Base-by-base conservation (phyloP, 1,140 invertebrate genomes). In the Oscheius sp. region DNA sequence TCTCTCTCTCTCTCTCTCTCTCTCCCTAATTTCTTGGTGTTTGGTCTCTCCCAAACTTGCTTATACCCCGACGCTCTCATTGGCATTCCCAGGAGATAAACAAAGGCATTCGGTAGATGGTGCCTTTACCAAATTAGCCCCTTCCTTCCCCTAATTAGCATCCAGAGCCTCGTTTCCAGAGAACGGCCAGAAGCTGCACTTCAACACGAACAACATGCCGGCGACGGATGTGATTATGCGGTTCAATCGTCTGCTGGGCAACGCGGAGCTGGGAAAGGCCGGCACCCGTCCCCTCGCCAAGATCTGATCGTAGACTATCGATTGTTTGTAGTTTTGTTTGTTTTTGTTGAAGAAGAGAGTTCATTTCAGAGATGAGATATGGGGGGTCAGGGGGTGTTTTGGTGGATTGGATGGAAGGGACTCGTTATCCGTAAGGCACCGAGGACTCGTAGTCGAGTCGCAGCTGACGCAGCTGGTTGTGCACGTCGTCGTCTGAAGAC, bases 181-280 rank as follows among this genome's bases (percentile, higher is more conserved):
- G 3, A 82, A 82, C 68, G 77, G 76, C 1, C 61, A 75, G 38
- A 78, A 79, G 49, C 42, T 83, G 26, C 46, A 74, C 18, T 84
- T 83, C 70, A 74, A 80, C 34, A 83, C 82, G 7, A 76, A 73
- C 35, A 82, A 79, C 26, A 81, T 83, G 74, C 58, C 76, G 3
- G 59, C 75, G 20, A 58, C 66, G 38, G 82, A 83, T 36, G 35
- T 83, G 0, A 58, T 80, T 2, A 83, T 82, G 76, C 74, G 76
- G 18, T 83, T 83, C 77, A 83, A 83, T 58, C 75, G 78, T 31
- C 62, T 83, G 2, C 67, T 79, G 4, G 82, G 82, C 26, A 77
- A 82, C 46, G 72, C 81, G 7, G 75, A 79, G 64, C 20, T 83
- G 10, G 82, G 83, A 36, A 78, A 79, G 42, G 18, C 76, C 13